Percentiles rank a stretch among this genome's conserved stretches.
These are phyloP conservation scores for Drosophila phalerata DNA, from an alignment of 2,888 invertebrate genomes.

Conservation along the genomic window DNA sequence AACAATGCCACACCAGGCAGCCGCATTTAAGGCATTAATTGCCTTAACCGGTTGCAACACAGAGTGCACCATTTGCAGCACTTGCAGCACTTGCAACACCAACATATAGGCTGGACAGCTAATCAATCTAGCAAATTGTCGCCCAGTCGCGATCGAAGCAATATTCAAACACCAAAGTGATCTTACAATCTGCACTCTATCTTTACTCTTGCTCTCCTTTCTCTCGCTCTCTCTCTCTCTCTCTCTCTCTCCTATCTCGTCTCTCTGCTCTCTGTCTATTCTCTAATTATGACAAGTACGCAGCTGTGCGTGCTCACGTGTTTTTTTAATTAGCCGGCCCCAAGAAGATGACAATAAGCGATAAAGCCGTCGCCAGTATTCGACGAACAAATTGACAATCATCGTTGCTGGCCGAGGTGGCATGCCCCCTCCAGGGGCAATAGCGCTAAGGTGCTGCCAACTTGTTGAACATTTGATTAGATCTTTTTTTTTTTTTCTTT, in stretches of 20 bases:
- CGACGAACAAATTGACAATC: conserved; percentile 81
- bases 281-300: conserved; percentile 80
- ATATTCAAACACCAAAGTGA: conserved; percentile 55
- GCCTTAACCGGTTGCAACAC: conserved; percentile 61
- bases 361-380: conserved; percentile 72
- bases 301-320: conserved; percentile 79
- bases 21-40: conserved; percentile 80
- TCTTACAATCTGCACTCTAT: conserved; percentile 19
- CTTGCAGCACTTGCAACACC: conserved; percentile 2
- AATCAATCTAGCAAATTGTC: conserved; percentile 83
- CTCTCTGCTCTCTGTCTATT: conserved; percentile 16
- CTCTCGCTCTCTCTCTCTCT: conserved; percentile 22
- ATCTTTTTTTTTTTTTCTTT: neutral
- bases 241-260: neutral
- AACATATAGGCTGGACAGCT: conserved; percentile 60
- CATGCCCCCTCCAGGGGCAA: neutral
- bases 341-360: conserved; percentile 74
- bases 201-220: conserved; percentile 6
- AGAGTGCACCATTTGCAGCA: neutral
- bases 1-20: conserved; percentile 80
- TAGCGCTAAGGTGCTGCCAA: conserved; percentile 26
- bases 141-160: conserved; percentile 62
- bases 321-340: conserved; percentile 75
- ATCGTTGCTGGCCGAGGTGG: conserved; percentile 36
- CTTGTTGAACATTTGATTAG: conserved; percentile 11